A percentile compares a stretch with the other conserved stretches of the same genome.
phyloP scores from a whole-genome alignment of 2,888 invertebrate genomes.

The Drosophila affinis region DNA sequence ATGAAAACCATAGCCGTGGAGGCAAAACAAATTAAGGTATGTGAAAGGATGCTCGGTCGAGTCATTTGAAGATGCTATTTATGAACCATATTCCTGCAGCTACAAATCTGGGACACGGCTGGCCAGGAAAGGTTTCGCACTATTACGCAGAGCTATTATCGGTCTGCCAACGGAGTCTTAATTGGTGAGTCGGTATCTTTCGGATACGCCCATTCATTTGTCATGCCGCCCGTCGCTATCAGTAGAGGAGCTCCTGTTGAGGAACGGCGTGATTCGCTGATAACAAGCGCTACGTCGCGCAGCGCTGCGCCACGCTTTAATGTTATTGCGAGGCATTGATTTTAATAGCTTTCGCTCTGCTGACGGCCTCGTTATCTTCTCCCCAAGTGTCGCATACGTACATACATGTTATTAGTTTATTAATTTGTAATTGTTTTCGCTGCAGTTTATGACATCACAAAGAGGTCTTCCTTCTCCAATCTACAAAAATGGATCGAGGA shows the following conservation, averaged over 20 bases:
- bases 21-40: conserved; percentile 96
- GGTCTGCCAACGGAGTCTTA: conserved; percentile 98
- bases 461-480: conserved; percentile 94
- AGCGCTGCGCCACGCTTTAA: conserved; percentile 24
- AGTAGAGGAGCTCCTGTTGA: conserved; percentile 22
- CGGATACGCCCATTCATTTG: conserved; percentile 46
- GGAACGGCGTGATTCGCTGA: conserved; percentile 21
- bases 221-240: conserved; percentile 44
- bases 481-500: conserved; percentile 98
- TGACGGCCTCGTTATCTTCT: conserved; percentile 6
- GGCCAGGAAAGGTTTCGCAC: conserved; percentile 98
- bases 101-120: conserved; percentile 98
- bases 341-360: conserved; percentile 35
- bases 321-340: conserved; percentile 53
- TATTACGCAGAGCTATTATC: conserved; percentile 98
- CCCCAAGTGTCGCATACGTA: conserved; percentile 14
- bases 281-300: conserved; percentile 23
- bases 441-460: conserved; percentile 96
- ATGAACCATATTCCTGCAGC: conserved; percentile 51
- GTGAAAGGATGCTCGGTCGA: not conserved
- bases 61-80: not conserved
- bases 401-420: conserved; percentile 23
- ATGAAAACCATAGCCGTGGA: conserved; percentile 98
- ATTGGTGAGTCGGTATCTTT: conserved; percentile 86
- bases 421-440: conserved; percentile 8